Base-by-base conservation (phyloP, 1,140 invertebrate species). In the Brachionus rotundiformis region DNA sequence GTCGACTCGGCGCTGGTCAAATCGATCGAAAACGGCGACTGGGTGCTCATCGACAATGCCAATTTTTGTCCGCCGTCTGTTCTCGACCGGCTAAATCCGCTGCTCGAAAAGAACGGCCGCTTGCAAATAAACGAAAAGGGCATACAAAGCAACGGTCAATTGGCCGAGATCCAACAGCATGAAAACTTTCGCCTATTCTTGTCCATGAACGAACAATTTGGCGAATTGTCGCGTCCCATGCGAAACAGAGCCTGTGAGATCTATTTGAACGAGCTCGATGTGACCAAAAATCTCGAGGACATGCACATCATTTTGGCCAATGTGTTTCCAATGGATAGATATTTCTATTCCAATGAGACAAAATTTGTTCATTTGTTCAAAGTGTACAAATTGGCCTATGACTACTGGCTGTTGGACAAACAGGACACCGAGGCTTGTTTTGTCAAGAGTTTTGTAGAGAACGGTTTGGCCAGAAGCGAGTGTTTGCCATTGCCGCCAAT, bases 11-110 rank as follows among this genome's bases (percentile, higher is more conserved):
- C 94, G 39, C 90, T 99, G 71, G 93, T 99, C 0, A 93, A 94
- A 88, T 94, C 94, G 84, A 88, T 97, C 77, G 89, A 91, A 84
- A 90, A 93, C 84, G 96, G 96, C 6, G 90, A 92, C 41, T 98
- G 96, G 96, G 87, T 98, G 6, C 88, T 98, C 8, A 90, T 99
- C 47, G 96, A 99, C 87, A 95, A 98, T 88, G 96, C 96, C 0
- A 99, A 99, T 89, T 91, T 98, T 27, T 98, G 96, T 87, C 95
- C 89, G 88, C 90, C 83, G 76, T 63, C 44, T 41, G 27, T 47
- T 71, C 41, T 82, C 1, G 98, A 99, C 89, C 91, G 98, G 83
- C 89, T 99, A 4, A 99, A 99, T 90, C 93, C 93, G 16, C 89
- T 99, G 1, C 90, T 99, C 83, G 98, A 99, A 89, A 94, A 94